Evolutionary conservation across 2,797 vertebrate species (phyloP), one percentile per base, ranked within the genome.

Genomic region (Podarcis lilfordi): DNA sequence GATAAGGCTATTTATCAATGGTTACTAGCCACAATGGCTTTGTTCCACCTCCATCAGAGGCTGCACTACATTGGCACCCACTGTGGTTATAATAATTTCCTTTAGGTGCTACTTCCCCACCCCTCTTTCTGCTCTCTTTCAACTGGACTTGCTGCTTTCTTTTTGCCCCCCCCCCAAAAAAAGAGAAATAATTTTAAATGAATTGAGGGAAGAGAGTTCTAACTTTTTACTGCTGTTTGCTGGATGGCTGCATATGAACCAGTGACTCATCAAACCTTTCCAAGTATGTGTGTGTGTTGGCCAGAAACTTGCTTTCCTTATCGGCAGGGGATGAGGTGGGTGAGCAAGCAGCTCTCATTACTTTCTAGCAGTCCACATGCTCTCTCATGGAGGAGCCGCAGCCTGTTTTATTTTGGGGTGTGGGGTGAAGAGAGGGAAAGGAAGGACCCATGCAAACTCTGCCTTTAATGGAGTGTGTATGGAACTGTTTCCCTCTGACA

Each of bases 251-350:
- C 80, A 1, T 89, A 84, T 90, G 59, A 88, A 91, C 83, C 80
- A 88, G 35, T 85, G 90, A 87, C 29, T 93, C 85, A 71, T 71
- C 90, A 89, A 91, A 75, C 37, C 37, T 80, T 43, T 79, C 29
- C 40, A 69, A 87, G 61, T 89, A 55, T 55, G 50, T 55, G 88
- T 93, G 82, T 85, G 85, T 91, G 87, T 92, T 95, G 93, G 94
- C 90, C 82, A 59, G 78, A 91, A 64, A 37, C 32, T 86, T 35
- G 4, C 5, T 75, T 79, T 25, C 61, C 0, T 59, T 86, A 66
- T 82, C 87, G 87, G 29, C 89, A 90, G 91, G 72, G 37, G 27
- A 2, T 10, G n/a, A 61, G 59, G 50, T 40, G 71, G 59, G 64
- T 82, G 25, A 71, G 83, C 8, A 55, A 69, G 9, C 90, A 90